These are phyloP conservation scores for Hippolais icterina DNA, from an alignment of 2,113 vertebrate species.

Conservation along the genomic window DNA sequence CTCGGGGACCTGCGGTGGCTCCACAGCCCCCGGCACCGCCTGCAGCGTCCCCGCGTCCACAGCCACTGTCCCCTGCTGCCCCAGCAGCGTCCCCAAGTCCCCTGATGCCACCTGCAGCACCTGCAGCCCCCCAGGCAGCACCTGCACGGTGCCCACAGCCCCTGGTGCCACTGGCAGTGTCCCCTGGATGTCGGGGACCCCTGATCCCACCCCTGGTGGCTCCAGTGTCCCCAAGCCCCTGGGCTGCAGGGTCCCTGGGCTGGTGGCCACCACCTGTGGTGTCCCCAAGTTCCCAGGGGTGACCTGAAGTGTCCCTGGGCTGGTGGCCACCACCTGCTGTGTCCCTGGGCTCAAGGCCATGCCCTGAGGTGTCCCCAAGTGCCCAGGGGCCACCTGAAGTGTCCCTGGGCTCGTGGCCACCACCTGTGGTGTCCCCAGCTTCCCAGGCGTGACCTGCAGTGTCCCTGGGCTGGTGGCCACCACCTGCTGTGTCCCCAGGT, in stretches of 20 bases:
- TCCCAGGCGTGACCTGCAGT: neutral
- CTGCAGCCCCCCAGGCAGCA: neutral
- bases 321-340: fast-evolving
- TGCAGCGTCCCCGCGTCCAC: fast-evolving
- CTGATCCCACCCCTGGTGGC: neutral
- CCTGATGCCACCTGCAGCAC: neutral
- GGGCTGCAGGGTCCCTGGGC: neutral
- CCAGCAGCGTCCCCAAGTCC: neutral
- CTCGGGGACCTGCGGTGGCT: neutral
- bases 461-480: fast-evolving
- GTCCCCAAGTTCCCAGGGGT: neutral
- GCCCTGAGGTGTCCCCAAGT: fast-evolving
- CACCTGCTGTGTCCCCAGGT: fast-evolving
- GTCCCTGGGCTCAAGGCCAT: fast-evolving
- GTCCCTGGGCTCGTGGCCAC: fast-evolving
- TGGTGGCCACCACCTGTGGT: fast-evolving
- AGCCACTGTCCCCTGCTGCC: neutral
- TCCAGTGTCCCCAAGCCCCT: fast-evolving
- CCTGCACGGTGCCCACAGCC: neutral
- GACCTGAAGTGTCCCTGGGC: neutral
- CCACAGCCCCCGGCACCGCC: fast-evolving
- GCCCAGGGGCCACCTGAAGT: neutral
- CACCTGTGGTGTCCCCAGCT: fast-evolving
- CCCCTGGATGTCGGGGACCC: neutral
- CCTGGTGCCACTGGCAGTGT: neutral